phyloP scores from a whole-genome alignment of 2,113 vertebrate genomes.

The Choloepus hoffmanni region DNA sequence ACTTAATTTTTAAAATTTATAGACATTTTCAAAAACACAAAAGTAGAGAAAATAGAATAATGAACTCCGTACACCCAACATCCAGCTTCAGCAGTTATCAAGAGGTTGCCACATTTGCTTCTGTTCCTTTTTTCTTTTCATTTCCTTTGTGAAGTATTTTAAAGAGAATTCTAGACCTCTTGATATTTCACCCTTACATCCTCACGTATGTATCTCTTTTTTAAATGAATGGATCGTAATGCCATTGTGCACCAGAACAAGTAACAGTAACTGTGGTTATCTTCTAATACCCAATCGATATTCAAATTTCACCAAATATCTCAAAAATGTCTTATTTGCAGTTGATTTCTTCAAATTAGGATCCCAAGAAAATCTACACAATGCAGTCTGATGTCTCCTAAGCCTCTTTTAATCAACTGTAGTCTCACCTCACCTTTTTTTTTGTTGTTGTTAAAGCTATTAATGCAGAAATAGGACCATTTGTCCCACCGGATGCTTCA shows the following conservation, averaged over 20 bases:
- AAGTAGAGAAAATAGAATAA: background rate
- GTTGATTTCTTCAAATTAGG: conserved; percentile 44
- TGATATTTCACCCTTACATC: background rate
- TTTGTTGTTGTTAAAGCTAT: background rate
- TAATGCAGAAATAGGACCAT: background rate
- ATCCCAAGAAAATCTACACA: conserved; percentile 22
- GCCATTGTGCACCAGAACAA: background rate
- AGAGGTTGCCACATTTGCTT: background rate
- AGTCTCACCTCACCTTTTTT: background rate
- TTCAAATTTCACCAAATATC: conserved; percentile 14
- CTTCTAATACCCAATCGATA: background rate
- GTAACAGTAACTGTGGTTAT: background rate
- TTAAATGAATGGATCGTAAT: background rate
- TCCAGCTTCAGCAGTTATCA: background rate
- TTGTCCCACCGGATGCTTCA: background rate
- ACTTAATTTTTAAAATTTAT: background rate
- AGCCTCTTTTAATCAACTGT: background rate
- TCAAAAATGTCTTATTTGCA: background rate
- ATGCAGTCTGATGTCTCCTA: background rate
- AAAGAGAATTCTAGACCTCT: background rate
- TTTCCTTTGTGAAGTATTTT: conserved; percentile 34
- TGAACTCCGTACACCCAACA: background rate
- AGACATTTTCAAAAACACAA: conserved; percentile 33
- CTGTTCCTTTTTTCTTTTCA: background rate
- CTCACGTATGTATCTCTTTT: background rate